Conservation (phyloP, 2,113 vertebrate species). For the Odontesthes bonariensis region DNA sequence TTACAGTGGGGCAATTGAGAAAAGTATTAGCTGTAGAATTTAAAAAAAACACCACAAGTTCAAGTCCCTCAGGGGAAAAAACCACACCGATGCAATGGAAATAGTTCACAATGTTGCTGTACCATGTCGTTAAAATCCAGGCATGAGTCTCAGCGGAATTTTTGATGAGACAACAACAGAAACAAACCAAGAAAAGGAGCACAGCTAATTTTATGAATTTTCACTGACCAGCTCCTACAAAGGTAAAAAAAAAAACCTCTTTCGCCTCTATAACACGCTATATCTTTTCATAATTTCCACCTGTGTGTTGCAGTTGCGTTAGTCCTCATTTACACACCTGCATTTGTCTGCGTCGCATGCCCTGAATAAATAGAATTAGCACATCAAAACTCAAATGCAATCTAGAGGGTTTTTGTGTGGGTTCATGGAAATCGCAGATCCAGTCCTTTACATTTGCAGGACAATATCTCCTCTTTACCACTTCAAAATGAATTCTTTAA, state of each 20-base stretch:
- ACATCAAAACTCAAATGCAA: constrained; percentile 72
- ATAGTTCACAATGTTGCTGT: no score
- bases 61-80: no score
- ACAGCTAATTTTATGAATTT: constrained; percentile 4
- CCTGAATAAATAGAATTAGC: constrained; percentile 73
- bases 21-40: no score
- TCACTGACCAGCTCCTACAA: not conserved
- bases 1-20: no score
- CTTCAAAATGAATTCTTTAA: not conserved
- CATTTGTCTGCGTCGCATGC: constrained; percentile 43
- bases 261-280: constrained; percentile 23
- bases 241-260: constrained; percentile 14
- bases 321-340: constrained; percentile 52
- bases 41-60: no score
- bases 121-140: no score
- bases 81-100: no score
- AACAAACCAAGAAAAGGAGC: no score
- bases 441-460: constrained; percentile 38
- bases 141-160: no score
- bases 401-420: constrained; percentile 18
- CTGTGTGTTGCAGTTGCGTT: constrained; percentile 34
- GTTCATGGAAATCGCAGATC: constrained; percentile 32
- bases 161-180: no score
- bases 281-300: constrained; percentile 40
- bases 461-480: constrained; percentile 11